Percentiles rank a stretch among this genome's conserved stretches.
Evolutionary conservation across 2,888 invertebrate species (phyloP).

Genomic region (Bursaphelenchus okinawaensis): DNA sequence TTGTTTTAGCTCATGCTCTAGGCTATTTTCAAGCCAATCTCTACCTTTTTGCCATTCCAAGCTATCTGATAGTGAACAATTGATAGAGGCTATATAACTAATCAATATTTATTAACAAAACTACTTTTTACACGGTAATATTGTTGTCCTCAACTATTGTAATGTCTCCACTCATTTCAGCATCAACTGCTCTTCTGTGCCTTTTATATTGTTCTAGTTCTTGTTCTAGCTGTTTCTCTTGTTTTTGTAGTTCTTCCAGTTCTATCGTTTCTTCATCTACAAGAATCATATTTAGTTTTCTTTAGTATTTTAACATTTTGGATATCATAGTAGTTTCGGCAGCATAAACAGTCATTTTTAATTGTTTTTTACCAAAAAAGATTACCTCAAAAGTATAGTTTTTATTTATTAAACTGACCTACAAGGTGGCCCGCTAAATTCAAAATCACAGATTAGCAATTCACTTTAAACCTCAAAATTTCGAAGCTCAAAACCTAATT

Average conservation of each 20-base stretch:
- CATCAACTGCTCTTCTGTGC: not conserved
- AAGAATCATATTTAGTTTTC: not conserved
- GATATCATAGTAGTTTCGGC: not conserved
- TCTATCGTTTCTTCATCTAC: constrained; percentile 11
- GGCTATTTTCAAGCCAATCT: no score
- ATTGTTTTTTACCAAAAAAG: no score
- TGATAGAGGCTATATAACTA: not conserved
- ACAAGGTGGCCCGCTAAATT: no score
- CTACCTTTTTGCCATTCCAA: no score
- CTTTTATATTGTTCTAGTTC: not conserved
- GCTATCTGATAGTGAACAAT: no score
- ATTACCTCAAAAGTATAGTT: no score
- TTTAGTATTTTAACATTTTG: not conserved
- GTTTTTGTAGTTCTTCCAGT: not conserved
- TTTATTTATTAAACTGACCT: no score
- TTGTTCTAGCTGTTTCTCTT: constrained; percentile 7
- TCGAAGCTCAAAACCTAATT: not conserved
- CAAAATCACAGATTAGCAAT: no score
- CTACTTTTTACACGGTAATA: not conserved
- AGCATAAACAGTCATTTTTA: no score
- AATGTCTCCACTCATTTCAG: constrained; percentile 11
- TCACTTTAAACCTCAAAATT: no score
- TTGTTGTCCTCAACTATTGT: not conserved
- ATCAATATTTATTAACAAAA: not conserved
- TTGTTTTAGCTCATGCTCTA: no score